These are phyloP conservation scores for Zhuqinia jingwanae DNA, from an alignment of 2,888 invertebrate species.

Conservation along the genomic window DNA sequence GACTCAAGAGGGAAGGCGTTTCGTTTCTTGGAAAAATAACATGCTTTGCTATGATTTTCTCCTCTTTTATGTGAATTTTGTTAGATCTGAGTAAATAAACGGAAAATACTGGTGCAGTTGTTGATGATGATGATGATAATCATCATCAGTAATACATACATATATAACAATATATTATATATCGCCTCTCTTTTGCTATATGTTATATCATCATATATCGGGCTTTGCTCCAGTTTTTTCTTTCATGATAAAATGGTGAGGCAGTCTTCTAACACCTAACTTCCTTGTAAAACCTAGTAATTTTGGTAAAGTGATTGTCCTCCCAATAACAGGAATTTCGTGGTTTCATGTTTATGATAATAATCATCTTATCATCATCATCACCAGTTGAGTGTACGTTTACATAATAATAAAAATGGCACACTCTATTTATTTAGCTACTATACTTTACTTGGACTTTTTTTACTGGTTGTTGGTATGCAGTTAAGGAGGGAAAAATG, in stretches of 20 bases:
- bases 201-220: not conserved
- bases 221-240: constrained; percentile 65
- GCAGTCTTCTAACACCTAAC: constrained; percentile 64
- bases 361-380: constrained; percentile 61
- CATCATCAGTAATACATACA: constrained; percentile 31
- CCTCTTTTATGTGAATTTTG: constrained; percentile 65
- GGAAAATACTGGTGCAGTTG: constrained; percentile 29
- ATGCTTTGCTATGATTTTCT: constrained; percentile 62
- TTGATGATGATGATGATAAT: constrained; percentile 58
- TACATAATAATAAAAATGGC: constrained; percentile 59
- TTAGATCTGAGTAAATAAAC: constrained; percentile 66
- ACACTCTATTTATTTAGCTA: constrained; percentile 52
- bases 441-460: constrained; percentile 39
- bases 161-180: constrained; percentile 7
- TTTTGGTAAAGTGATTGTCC: constrained; percentile 72
- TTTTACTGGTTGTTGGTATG: not conserved
- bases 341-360: constrained; percentile 70
- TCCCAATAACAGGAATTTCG: constrained; percentile 70
- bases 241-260: constrained; percentile 37
- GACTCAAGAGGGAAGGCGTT: constrained; percentile 72
- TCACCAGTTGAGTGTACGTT: constrained; percentile 52
- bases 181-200: constrained; percentile 34
- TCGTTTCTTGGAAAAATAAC: constrained; percentile 72
- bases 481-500: not conserved
- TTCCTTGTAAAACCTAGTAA: constrained; percentile 69